These are phyloP conservation scores for Lepilemur septentrionalis DNA, from an alignment of 2,797 vertebrate species.

Conservation along the genomic window DNA sequence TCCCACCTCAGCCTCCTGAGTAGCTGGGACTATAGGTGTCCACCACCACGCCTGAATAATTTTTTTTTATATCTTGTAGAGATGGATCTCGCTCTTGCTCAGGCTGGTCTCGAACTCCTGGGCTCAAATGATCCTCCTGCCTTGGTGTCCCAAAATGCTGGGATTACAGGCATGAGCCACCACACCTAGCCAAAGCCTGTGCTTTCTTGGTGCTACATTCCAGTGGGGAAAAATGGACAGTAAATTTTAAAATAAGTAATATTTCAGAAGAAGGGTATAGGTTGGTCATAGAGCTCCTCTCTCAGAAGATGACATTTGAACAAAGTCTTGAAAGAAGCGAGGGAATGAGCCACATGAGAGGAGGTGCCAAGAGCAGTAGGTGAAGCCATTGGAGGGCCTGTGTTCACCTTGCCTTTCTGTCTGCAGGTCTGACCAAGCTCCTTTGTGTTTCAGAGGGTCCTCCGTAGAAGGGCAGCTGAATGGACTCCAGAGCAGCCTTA, in stretches of 20 bases:
- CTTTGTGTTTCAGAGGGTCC: slow-evolving; percentile 87
- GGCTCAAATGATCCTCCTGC: neutral
- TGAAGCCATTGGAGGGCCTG: neutral
- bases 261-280: neutral
- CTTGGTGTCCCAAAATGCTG: neutral
- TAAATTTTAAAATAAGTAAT: neutral
- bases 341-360: neutral
- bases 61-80: neutral
- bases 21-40: neutral
- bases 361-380: neutral
- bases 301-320: neutral
- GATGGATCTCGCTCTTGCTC: neutral
- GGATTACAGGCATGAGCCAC: neutral
- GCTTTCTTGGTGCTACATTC: neutral
- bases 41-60: neutral
- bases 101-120: neutral
- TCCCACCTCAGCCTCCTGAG: neutral
- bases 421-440: slow-evolving; percentile 67
- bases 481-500: slow-evolving; percentile 83
- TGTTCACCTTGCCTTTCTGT: neutral
- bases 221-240: neutral
- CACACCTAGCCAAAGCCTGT: neutral
- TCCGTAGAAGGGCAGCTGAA: slow-evolving; percentile 86
- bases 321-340: neutral
- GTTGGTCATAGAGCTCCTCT: neutral